Evolutionary conservation across 92 coral and sea anemone genomes (phyloP).

Genomic region (Porites cylindrica): DNA sequence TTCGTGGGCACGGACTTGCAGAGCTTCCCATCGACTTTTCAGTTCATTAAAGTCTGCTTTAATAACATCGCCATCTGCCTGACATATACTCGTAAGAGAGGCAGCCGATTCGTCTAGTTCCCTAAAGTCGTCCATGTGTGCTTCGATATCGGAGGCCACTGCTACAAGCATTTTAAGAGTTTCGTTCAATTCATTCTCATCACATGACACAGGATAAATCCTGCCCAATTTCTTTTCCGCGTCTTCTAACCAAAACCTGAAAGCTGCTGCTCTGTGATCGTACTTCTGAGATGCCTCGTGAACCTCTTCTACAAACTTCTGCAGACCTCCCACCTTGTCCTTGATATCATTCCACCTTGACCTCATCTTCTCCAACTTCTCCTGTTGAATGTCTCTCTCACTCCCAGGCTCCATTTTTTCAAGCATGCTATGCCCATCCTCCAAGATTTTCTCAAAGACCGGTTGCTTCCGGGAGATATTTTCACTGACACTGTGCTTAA

Average conservation of each 20-base stretch:
- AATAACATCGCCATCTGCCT: constrained; percentile 87
- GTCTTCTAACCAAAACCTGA: constrained; percentile 88
- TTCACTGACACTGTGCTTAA: constrained; percentile 61
- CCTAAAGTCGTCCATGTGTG: constrained; percentile 74
- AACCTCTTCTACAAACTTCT: constrained; percentile 74
- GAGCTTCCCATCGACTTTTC: constrained; percentile 84
- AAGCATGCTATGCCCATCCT: constrained; percentile 84
- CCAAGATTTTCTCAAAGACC: constrained; percentile 89
- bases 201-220: constrained; percentile 73
- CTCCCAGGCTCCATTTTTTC: constrained; percentile 87
- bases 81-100: constrained; percentile 67
- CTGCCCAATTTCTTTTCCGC: constrained; percentile 81
- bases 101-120: constrained; percentile 70
- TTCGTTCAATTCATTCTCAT: constrained; percentile 74
- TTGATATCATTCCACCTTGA: constrained; percentile 86
- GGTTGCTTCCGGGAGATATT: constrained; percentile 85
- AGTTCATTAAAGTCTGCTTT: constrained; percentile 87
- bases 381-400: constrained; percentile 81
- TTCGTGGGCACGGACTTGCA: constrained; percentile 57
- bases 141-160: constrained; percentile 74
- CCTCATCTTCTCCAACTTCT: constrained; percentile 78
- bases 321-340: constrained; percentile 75
- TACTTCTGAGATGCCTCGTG: constrained; percentile 87
- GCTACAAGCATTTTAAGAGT: constrained; percentile 63
- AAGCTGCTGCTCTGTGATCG: constrained; percentile 72